phyloP scores from a whole-genome alignment of 2,113 vertebrate species.

The Hippopotamus amphibius region DNA sequence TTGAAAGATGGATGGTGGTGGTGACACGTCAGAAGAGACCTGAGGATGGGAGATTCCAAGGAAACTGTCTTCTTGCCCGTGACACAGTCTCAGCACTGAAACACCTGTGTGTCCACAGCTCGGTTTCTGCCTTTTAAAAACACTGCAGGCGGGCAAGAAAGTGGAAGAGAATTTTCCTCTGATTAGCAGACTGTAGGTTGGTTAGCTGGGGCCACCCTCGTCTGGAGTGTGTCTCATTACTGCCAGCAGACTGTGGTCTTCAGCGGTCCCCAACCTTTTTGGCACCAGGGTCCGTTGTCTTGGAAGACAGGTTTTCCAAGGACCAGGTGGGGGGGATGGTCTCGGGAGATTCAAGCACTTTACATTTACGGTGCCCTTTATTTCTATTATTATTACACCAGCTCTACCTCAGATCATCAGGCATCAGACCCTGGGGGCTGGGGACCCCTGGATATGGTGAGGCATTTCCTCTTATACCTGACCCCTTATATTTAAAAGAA shows the following conservation, averaged over 20 bases:
- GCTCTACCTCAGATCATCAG: too few relatives aligned
- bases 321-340: too few relatives aligned
- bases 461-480: not conserved
- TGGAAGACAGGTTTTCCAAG: too few relatives aligned
- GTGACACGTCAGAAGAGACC: fast-evolving
- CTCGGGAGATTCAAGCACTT: too few relatives aligned
- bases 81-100: not conserved
- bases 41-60: not conserved
- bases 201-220: not conserved
- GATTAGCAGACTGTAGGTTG: not conserved
- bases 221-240: fast-evolving
- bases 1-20: not conserved
- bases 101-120: not conserved
- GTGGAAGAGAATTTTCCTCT: not conserved
- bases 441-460: not conserved
- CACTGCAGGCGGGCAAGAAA: not conserved
- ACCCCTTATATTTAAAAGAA: not conserved
- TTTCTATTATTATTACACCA: too few relatives aligned
- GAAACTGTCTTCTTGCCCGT: not conserved
- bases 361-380: too few relatives aligned
- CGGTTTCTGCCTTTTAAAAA: not conserved
- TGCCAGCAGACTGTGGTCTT: not conserved
- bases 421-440: too few relatives aligned
- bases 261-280: too few relatives aligned
- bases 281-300: too few relatives aligned